Evolutionary conservation across 2,797 vertebrate species (phyloP).

Genomic region (Enteromius argenteus): DNA sequence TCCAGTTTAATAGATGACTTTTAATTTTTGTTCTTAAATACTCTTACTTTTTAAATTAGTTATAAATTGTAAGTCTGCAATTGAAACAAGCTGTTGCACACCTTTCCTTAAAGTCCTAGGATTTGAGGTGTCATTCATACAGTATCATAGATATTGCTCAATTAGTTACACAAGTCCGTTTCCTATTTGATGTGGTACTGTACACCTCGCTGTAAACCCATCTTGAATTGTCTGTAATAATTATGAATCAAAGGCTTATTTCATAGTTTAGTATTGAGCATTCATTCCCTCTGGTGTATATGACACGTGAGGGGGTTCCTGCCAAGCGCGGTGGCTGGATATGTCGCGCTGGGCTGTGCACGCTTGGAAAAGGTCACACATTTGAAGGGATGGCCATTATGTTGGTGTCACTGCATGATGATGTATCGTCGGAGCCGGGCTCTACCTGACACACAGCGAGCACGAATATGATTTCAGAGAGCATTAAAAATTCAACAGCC

Average conservation of each 20-base stretch:
- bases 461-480: slow-evolving; percentile 87
- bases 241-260: slow-evolving; percentile 46
- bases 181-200: not conserved
- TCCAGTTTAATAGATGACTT: not conserved
- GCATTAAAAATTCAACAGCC: slow-evolving; percentile 87
- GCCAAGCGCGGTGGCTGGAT: slow-evolving; percentile 58
- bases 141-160: not conserved
- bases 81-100: not conserved
- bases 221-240: slow-evolving; percentile 19
- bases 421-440: slow-evolving; percentile 82
- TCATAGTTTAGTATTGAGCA: slow-evolving; percentile 40
- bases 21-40: not conserved
- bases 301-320: slow-evolving; percentile 60
- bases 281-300: slow-evolving; percentile 23
- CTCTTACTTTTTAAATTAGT: not conserved
- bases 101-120: not conserved
- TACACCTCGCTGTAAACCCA: not conserved
- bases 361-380: slow-evolving; percentile 80
- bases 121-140: not conserved
- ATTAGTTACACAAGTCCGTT: not conserved
- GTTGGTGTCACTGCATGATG: slow-evolving; percentile 82
- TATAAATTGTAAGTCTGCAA: not conserved
- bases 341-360: slow-evolving; percentile 49
- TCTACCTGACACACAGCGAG: slow-evolving; percentile 82
- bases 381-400: slow-evolving; percentile 84